These are phyloP conservation scores for Palythoa heliodiscus DNA, from an alignment of 92 coral and sea anemone genomes.

Conservation along the genomic window DNA sequence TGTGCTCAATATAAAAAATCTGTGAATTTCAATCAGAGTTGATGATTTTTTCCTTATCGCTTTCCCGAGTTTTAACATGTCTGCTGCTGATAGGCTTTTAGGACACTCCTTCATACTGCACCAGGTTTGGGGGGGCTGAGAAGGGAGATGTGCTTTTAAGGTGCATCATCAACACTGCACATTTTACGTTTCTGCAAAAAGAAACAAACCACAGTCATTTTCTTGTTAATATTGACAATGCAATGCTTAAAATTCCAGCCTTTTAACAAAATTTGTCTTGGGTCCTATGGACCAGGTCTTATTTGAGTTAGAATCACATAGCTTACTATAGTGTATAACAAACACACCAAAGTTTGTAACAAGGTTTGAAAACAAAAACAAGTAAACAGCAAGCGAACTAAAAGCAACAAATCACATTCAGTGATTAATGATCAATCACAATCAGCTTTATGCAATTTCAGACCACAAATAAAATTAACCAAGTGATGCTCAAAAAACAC, in stretches of 20 bases:
- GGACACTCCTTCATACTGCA: background rate
- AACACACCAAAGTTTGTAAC: background rate
- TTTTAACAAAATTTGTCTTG: background rate
- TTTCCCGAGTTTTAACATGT: slow-evolving; percentile 7
- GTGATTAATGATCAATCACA: no score
- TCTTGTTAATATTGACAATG: background rate
- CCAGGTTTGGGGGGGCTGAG: slow-evolving; percentile 4
- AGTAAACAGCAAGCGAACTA: background rate
- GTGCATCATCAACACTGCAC: slow-evolving; percentile 3
- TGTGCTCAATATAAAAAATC: background rate
- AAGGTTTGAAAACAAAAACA: background rate
- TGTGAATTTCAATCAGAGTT: background rate
- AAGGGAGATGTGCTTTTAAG: slow-evolving; percentile 3
- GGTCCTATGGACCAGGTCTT: background rate
- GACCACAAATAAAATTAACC: no score
- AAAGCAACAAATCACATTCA: no score
- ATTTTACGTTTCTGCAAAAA: slow-evolving; percentile 5
- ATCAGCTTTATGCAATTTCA: no score
- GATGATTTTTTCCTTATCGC: background rate
- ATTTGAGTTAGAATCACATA: background rate
- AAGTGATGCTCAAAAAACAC: no score
- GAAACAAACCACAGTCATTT: background rate
- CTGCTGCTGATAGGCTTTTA: slow-evolving; percentile 3
- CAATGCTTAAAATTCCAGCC: background rate
- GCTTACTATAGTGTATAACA: background rate